Percentiles rank a stretch among this genome's conserved stretches.
These are phyloP conservation scores for Platichthys stellatus DNA, from an alignment of 2,113 vertebrate species.

Conservation along the genomic window DNA sequence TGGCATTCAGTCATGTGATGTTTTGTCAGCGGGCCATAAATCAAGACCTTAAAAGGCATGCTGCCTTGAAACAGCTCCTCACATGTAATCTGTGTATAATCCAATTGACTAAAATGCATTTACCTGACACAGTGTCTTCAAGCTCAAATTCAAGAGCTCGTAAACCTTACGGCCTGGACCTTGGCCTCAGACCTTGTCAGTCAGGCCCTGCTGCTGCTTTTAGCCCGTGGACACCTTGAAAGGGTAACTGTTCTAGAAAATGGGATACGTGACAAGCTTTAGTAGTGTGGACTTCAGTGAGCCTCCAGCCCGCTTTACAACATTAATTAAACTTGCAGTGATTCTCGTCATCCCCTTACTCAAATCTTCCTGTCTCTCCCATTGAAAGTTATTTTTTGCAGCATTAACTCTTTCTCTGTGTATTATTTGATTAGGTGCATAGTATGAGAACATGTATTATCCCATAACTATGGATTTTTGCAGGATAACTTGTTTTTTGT, in stretches of 20 bases:
- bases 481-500: no score
- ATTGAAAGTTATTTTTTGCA: conserved; percentile 33
- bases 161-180: conserved; percentile 25
- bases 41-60: conserved; percentile 13
- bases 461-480: no score
- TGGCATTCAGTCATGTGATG: conserved; percentile 8
- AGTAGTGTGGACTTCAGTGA: not conserved
- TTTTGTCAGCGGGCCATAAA: conserved; percentile 36
- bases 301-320: conserved; percentile 23
- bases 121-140: not conserved
- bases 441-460: no score
- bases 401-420: not conserved
- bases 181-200: conserved; percentile 2
- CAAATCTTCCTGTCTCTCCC: conserved; percentile 13
- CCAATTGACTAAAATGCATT: not conserved
- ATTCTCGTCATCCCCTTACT: conserved; percentile 4
- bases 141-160: not conserved
- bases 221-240: not conserved
- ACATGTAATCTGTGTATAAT: not conserved
- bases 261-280: not conserved
- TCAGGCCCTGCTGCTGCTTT: conserved; percentile 6
- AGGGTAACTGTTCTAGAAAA: conserved; percentile 16
- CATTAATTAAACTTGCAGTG: conserved; percentile 31
- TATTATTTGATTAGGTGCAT: no score
- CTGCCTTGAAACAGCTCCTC: not conserved